phyloP scores from a whole-genome alignment of 2,888 invertebrate genomes.

The Caenorhabditis uteleia region DNA sequence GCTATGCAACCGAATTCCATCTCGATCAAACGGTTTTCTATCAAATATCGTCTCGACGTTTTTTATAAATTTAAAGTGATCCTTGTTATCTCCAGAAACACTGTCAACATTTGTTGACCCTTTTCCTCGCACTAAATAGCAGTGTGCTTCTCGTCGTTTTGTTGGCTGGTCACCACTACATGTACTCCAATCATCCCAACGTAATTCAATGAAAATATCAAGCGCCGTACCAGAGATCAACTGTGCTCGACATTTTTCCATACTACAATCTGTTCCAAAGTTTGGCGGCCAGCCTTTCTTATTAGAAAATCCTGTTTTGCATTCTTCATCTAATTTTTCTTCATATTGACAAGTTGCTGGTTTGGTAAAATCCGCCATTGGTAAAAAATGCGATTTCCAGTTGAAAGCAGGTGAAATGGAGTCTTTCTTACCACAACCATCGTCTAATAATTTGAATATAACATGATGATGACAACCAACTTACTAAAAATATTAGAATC shows the following conservation, averaged over 20 bases:
- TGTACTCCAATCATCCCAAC: conserved; percentile 43
- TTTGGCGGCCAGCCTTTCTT: conserved; percentile 15
- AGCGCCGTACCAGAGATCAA: conserved; percentile 9
- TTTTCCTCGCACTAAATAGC: conserved; percentile 32
- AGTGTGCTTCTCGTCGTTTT: conserved; percentile 43
- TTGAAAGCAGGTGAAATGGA: conserved; percentile 35
- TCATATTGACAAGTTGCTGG: conserved; percentile 21
- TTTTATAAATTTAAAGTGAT: conserved; percentile 24
- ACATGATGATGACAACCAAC: not conserved
- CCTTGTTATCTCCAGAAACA: too few relatives aligned
- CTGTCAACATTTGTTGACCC: conserved; percentile 25
- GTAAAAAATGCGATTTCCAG: conserved; percentile 45
- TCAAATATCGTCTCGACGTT: conserved; percentile 34
- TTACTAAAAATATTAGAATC: conserved; percentile 11
- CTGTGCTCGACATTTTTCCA: conserved; percentile 16
- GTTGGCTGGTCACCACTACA: conserved; percentile 33
- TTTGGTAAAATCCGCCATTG: conserved; percentile 28
- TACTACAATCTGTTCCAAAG: conserved; percentile 10
- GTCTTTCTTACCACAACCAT: conserved; percentile 23
- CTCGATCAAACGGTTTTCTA: conserved; percentile 25
- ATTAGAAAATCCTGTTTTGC: conserved; percentile 6
- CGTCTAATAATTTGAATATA: conserved; percentile 9
- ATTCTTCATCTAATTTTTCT: not conserved
- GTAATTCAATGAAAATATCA: conserved; percentile 36
- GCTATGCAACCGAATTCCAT: conserved; percentile 39